phyloP scores from a whole-genome alignment of 1,140 invertebrate species.

The Drosophila yakuba region DNA sequence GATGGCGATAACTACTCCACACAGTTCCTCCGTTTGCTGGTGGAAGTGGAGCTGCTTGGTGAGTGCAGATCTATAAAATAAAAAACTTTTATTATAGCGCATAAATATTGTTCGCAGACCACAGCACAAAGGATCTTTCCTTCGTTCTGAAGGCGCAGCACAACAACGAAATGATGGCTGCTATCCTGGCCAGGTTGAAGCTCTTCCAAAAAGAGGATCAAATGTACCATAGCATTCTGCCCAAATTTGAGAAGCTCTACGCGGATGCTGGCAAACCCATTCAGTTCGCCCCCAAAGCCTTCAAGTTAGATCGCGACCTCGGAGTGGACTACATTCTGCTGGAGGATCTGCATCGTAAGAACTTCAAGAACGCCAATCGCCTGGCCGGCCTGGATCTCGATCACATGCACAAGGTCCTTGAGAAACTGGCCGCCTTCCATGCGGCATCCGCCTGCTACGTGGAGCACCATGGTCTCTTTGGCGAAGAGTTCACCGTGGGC shows the following conservation, averaged over 20 bases:
- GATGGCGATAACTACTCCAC: conserved; percentile 66
- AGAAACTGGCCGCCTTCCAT: conserved; percentile 86
- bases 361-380: conserved; percentile 86
- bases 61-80: background rate
- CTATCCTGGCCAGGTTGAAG: conserved; percentile 54
- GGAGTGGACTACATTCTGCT: conserved; percentile 82
- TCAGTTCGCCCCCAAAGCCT: conserved; percentile 72
- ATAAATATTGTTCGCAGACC: conserved; percentile 24
- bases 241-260: conserved; percentile 76
- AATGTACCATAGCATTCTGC: conserved; percentile 71
- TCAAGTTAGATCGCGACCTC: conserved; percentile 68
- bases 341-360: conserved; percentile 86
- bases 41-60: conserved; percentile 71
- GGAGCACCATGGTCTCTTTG: conserved; percentile 70
- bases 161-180: conserved; percentile 60
- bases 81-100: background rate
- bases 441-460: conserved; percentile 84
- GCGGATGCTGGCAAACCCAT: conserved; percentile 56
- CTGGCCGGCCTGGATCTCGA: conserved; percentile 85
- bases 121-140: conserved; percentile 48
- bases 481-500: conserved; percentile 71
- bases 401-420: conserved; percentile 85
- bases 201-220: conserved; percentile 76
- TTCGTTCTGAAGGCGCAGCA: conserved; percentile 74
- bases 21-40: conserved; percentile 56